Percentiles rank a stretch among this genome's conserved stretches.
Evolutionary conservation across 2,113 vertebrate genomes (phyloP).

Genomic region (Platycercus adscitus): DNA sequence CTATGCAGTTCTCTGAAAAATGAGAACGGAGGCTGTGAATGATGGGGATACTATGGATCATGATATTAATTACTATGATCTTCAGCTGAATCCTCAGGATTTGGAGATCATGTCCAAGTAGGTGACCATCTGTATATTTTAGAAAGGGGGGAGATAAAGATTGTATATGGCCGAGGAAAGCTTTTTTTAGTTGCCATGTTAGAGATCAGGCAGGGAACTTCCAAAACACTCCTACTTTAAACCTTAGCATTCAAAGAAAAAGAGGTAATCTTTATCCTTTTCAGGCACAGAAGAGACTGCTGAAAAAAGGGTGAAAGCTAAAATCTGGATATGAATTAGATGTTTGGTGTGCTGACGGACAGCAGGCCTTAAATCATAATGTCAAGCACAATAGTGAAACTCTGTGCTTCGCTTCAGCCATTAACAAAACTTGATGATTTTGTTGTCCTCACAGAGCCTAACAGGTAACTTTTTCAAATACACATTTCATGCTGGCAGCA

Average conservation of each 20-base stretch:
- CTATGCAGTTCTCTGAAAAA: background rate
- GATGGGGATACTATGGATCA: background rate
- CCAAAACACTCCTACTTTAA: background rate
- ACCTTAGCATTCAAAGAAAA: background rate
- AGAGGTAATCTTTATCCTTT: background rate
- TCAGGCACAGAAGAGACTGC: background rate
- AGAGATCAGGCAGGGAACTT: background rate
- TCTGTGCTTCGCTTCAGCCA: fast-evolving
- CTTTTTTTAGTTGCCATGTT: background rate
- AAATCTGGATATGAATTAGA: background rate
- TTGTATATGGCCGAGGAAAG: background rate
- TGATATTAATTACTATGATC: background rate
- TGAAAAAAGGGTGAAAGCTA: background rate
- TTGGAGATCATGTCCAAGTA: background rate
- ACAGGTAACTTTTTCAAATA: background rate
- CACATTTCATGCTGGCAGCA: background rate
- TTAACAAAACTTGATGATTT: background rate
- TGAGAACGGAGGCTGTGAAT: background rate
- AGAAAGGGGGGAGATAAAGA: background rate
- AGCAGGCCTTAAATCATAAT: background rate
- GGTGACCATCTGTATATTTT: background rate
- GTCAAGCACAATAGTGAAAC: background rate
- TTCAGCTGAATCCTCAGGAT: background rate
- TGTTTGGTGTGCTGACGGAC: background rate
- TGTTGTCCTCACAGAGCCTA: background rate